Percentiles rank a stretch among this genome's conserved stretches.
These are phyloP conservation scores for Musca domestica DNA, from an alignment of 1,140 invertebrate genomes.

Conservation along the genomic window DNA sequence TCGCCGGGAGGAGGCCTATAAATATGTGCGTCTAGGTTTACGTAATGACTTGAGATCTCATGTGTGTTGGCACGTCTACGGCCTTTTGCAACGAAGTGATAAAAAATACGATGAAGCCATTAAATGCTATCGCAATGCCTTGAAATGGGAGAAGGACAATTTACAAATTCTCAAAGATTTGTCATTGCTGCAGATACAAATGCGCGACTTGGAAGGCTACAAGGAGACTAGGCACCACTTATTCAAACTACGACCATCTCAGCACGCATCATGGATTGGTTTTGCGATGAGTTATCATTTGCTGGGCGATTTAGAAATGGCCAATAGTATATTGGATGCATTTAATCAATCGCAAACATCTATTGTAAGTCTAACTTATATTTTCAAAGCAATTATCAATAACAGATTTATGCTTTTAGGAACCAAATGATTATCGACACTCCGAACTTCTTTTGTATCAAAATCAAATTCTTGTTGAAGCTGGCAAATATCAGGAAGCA, in stretches of 20 bases:
- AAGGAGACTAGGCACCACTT: slow-evolving; percentile 97
- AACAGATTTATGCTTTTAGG: slow-evolving; percentile 57
- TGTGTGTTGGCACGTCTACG: slow-evolving; percentile 99
- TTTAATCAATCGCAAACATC: slow-evolving; percentile 62
- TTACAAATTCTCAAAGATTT: slow-evolving; percentile 97
- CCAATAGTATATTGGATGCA: slow-evolving; percentile 93
- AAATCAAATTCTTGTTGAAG: slow-evolving; percentile 93
- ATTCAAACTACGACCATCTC: slow-evolving; percentile 91
- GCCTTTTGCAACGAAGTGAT: slow-evolving; percentile 91
- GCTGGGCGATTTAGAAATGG: slow-evolving; percentile 94
- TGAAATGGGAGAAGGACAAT: slow-evolving; percentile 99
- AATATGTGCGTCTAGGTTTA: slow-evolving; percentile 91
- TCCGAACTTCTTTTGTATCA: slow-evolving; percentile 96
- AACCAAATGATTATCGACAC: slow-evolving; percentile 91
- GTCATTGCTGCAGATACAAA: slow-evolving; percentile 97
- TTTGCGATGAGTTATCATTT: slow-evolving; percentile 99
- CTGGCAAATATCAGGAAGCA: slow-evolving; percentile 81
- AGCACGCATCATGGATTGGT: slow-evolving; percentile 98
- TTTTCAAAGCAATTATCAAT: no score
- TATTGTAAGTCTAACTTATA: slow-evolving; percentile 43
- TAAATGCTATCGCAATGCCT: slow-evolving; percentile 97
- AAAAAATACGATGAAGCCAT: slow-evolving; percentile 99
- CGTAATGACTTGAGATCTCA: slow-evolving; percentile 95
- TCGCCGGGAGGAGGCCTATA: slow-evolving; percentile 97
- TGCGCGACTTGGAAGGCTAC: slow-evolving; percentile 98